These are phyloP conservation scores for Diglossa cyanea DNA, from an alignment of 2,797 vertebrate species.

Conservation along the genomic window DNA sequence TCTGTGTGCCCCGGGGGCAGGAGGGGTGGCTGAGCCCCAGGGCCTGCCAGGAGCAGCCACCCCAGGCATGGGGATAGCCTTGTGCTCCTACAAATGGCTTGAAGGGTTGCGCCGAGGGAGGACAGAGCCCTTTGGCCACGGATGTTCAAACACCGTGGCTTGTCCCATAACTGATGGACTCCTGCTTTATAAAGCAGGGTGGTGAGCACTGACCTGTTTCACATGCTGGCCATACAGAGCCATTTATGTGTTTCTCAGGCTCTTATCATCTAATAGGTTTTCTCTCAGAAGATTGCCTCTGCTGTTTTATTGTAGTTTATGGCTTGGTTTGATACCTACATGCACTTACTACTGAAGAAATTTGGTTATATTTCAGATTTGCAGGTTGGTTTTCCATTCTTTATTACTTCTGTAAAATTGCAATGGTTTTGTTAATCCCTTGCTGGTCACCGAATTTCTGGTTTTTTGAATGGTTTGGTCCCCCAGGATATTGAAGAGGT, in stretches of 20 bases:
- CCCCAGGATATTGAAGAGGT: not conserved
- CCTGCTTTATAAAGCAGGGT: not conserved
- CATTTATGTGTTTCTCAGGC: not conserved
- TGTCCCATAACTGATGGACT: not conserved
- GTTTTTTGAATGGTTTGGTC: not conserved
- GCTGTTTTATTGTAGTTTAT: not conserved
- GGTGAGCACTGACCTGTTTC: not conserved
- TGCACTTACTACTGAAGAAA: not conserved
- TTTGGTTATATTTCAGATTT: not conserved
- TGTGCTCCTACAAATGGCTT: fast-evolving
- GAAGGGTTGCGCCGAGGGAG: fast-evolving
- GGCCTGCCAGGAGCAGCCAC: not conserved
- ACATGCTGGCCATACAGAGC: fast-evolving
- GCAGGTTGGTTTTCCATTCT: not conserved
- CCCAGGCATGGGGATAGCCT: fast-evolving
- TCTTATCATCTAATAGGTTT: not conserved
- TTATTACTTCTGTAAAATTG: not conserved
- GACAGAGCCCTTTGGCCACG: not conserved
- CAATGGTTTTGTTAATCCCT: not conserved
- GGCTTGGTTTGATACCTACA: not conserved
- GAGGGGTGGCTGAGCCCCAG: not conserved
- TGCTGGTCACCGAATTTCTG: not conserved
- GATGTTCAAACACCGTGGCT: fast-evolving
- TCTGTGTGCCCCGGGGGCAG: not conserved
- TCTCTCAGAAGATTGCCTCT: not conserved